Evolutionary conservation across 1,140 invertebrate genomes (phyloP), one percentile per base, ranked within the genome.

Genomic region (Zaprionus gabonicus): DNA sequence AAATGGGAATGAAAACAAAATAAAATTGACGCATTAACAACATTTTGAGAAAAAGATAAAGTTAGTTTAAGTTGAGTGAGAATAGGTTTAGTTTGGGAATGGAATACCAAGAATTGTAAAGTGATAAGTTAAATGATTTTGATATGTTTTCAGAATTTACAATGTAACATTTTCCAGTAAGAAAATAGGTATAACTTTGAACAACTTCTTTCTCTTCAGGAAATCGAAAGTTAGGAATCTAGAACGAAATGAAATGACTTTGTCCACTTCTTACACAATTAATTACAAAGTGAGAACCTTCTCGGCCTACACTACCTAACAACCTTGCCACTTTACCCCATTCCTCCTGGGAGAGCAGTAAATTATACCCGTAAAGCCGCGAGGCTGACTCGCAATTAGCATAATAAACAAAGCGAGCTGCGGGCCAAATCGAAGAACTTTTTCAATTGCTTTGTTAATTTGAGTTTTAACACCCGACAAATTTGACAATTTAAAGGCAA

Each of bases 381-480:
- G 20, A 36, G 28, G 25, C 34, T 57, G 25, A 20, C 5, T 67
- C 68, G 57, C 68, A 79, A 79, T 79, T 79, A 79, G 73, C 73
- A 79, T 76, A 67, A 68, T 67, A 79, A 79, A 76, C 67, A 71
- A 63, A 68, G n/a, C 41, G 41, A 63, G 56, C 64, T 57, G 25
- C 25, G 38, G 60, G 25, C n/a, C 23, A 38, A 73, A 71, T 67
- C 41, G 49, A 76, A 75, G 49, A 63, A 69, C 57, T 74, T 67
- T 80, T 71, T 65, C 78, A 83, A 83, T 71, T 53, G 73, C 68
- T 71, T 69, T 82, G 65, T 53, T 55, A 88, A 88, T 88, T 81
- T 59, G 67, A 78, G 78, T 53, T 81, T 73, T 65, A 81, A 72
- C 85, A 80, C 25, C 25, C 63, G 55, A 69, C 76, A 77, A 82